These are phyloP conservation scores for Hyperoplus lanceolatus DNA, from an alignment of 2,797 vertebrate species.

Conservation along the genomic window DNA sequence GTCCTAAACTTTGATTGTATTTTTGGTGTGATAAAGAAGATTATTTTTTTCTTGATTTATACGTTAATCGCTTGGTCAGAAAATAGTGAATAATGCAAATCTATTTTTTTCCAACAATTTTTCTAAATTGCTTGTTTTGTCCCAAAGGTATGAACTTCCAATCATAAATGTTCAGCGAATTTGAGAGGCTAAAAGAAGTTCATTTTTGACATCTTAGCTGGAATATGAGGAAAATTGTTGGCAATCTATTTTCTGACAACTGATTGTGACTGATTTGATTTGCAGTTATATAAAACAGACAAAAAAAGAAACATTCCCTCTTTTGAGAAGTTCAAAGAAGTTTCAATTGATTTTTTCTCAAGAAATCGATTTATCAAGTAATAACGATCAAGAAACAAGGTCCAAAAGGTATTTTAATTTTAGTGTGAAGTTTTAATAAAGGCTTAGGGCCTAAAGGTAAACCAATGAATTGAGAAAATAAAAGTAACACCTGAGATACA, in stretches of 20 bases:
- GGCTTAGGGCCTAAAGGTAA: not conserved
- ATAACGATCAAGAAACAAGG: not conserved
- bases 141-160: not conserved
- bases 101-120: not conserved
- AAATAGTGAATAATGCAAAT: not conserved
- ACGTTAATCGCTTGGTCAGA: not conserved
- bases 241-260: not conserved
- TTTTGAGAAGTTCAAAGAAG: not conserved
- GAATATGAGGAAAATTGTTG: not conserved
- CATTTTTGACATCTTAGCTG: not conserved
- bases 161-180: not conserved
- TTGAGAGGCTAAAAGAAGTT: not conserved
- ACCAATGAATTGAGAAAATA: not conserved
- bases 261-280: not conserved
- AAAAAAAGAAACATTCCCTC: not conserved
- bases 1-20: too few relatives aligned
- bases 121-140: not conserved
- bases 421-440: not conserved
- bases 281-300: not conserved
- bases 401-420: too few relatives aligned
- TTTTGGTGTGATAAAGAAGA: too few relatives aligned
- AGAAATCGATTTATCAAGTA: not conserved
- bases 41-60: not conserved
- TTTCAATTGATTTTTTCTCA: not conserved
- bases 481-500: not conserved